A percentile compares a stretch with the other conserved stretches of the same genome.
Conservation (phyloP, 2,888 invertebrate species). For the Nephrotoma flavescens region DNA sequence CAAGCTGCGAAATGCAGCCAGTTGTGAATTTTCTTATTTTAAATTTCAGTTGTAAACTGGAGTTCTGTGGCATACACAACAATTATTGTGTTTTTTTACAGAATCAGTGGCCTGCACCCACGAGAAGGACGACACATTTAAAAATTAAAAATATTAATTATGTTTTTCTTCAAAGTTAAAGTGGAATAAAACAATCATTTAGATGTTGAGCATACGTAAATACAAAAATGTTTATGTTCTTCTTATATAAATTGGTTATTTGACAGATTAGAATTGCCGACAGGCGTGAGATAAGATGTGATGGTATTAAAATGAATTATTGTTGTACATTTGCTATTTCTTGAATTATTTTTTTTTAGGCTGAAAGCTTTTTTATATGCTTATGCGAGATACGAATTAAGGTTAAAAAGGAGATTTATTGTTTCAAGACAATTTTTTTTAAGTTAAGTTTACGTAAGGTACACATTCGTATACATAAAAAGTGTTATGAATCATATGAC, state of each 20-base stretch:
- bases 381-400: neutral
- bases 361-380: neutral
- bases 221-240: neutral
- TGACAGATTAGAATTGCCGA: neutral
- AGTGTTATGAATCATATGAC: neutral
- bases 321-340: neutral
- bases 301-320: neutral
- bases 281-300: neutral
- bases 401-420: neutral
- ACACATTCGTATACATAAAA: neutral
- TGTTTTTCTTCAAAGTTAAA: too few relatives aligned
- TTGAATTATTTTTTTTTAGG: neutral
- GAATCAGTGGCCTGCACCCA: too few relatives aligned
- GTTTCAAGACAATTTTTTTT: neutral
- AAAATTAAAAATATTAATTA: too few relatives aligned
- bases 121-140: too few relatives aligned
- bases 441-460: neutral
- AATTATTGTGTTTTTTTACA: too few relatives aligned
- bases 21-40: too few relatives aligned
- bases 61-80: too few relatives aligned
- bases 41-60: too few relatives aligned
- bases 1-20: too few relatives aligned
- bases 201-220: too few relatives aligned
- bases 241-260: neutral
- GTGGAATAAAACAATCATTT: too few relatives aligned